Evolutionary conservation across 37 sponge, comb jelly and placozoan genomes (phyloP), one percentile per base, ranked within the genome.

Genomic region (Tethya wilhelma): DNA sequence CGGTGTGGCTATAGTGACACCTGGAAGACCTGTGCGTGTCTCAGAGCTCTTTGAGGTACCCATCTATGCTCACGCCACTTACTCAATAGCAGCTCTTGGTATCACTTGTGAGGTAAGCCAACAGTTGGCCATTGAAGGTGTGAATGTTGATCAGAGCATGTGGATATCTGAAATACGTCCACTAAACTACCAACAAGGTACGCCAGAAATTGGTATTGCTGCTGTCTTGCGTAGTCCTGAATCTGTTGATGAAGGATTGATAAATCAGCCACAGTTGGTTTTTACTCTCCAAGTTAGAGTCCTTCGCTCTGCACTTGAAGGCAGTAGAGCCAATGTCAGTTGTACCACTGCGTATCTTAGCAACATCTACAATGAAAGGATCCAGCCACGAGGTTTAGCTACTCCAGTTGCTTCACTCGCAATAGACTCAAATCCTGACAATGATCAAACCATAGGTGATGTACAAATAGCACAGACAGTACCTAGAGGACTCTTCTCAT

Each of bases 1-100:
- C 26, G 78, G 84, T 64, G 82, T 93, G 1, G 93, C 56, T 0
- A 22, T 85, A 20, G 38, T 78, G 6, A 43, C 86, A 19, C 93
- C 93, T 32, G 63, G 74, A n/a, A 67, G 79, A 25, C 78, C 86
- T 5, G 29, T 84, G 22, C 42, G 26, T 28, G 82, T 62, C 0
- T 77, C 86, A 17, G 71, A 89, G 26, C 28, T 53, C 11, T 80
- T 93, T 45, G 28, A 71, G 22, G 82, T 80, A 11, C 77, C 82
- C 17, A 74, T 84, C 39, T 46, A 38, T 6, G 93, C 86, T 14
- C 85, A 93, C 31, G 75, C 81, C 6, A 64, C 41, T 0, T 85
- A 89, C 53, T 32, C 90, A 37, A 73, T 93, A 17, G 77, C 93
- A n/a, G 77, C 86, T 5, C 89, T 76, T 38, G 78, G 90, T 57